Conservation (phyloP, 2,888 invertebrate species). For the Cheilosia vulpina region DNA sequence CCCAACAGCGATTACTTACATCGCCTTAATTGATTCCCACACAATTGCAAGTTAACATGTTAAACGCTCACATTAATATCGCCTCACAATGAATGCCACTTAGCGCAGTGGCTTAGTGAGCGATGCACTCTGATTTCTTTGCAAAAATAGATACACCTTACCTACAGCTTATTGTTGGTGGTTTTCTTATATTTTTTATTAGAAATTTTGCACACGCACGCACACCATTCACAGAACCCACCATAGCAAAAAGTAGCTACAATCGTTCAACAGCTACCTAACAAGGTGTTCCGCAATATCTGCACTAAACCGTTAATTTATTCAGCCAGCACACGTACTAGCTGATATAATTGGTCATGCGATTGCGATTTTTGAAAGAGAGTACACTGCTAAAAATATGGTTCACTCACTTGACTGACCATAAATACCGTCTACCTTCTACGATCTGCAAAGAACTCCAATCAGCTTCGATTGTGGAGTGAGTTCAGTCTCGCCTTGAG, state of each 20-base stretch:
- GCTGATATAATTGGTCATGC: constrained; percentile 65
- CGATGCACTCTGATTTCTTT: constrained; percentile 64
- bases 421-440: background rate
- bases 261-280: constrained; percentile 58
- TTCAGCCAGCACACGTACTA: constrained; percentile 45
- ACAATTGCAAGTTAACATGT: constrained; percentile 28
- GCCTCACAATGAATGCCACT: constrained; percentile 53
- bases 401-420: constrained; percentile 42
- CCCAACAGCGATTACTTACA: background rate
- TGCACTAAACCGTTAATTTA: constrained; percentile 68
- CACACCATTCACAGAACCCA: constrained; percentile 38
- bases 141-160: constrained; percentile 27
- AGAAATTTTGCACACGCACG: constrained; percentile 58
- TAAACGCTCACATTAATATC: constrained; percentile 56
- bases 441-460: constrained; percentile 10
- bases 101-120: constrained; percentile 54
- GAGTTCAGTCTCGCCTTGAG: constrained; percentile 22
- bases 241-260: constrained; percentile 14
- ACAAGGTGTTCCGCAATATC: constrained; percentile 73
- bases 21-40: constrained; percentile 48
- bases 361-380: constrained; percentile 50
- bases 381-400: constrained; percentile 22
- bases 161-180: background rate
- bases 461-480: constrained; percentile 1
- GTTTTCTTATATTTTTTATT: constrained; percentile 6